phyloP scores from a whole-genome alignment of 1,140 invertebrate genomes.

The Cotesia vestalis region DNA sequence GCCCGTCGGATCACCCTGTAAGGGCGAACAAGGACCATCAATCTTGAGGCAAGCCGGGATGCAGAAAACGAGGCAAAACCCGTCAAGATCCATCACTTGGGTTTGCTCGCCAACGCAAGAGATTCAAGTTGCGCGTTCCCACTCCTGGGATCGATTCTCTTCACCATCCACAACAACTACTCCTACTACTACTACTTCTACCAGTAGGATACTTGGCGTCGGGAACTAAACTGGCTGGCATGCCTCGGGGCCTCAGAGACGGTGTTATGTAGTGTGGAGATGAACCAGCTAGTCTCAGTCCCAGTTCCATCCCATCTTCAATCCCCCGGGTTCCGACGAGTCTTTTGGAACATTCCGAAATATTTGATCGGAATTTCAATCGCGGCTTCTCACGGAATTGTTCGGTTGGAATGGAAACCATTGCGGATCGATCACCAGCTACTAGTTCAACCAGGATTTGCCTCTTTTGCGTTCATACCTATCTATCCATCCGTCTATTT shows the following conservation, averaged over 20 bases:
- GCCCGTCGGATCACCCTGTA: conserved; percentile 23
- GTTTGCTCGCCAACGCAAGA: conserved; percentile 29
- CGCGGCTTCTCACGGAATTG: conserved; percentile 28
- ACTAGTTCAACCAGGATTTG: conserved; percentile 6
- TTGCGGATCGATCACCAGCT: conserved; percentile 22
- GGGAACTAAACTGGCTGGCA: too few species aligned
- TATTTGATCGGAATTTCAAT: conserved; percentile 37
- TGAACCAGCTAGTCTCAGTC: not conserved
- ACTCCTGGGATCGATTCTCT: conserved; percentile 23
- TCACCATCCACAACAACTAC: too few species aligned
- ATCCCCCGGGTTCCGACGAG: conserved; percentile 8
- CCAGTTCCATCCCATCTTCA: not conserved
- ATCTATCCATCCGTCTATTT: not conserved
- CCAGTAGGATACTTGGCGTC: too few species aligned
- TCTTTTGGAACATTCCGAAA: conserved; percentile 33
- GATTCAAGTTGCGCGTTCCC: conserved; percentile 11
- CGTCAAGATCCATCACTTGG: conserved; percentile 43
- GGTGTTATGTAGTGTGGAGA: not conserved
- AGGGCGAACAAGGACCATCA: conserved; percentile 30
- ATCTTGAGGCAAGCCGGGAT: conserved; percentile 34
- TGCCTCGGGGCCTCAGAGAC: too few species aligned
- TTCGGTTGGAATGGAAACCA: conserved; percentile 22
- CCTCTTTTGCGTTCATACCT: not conserved
- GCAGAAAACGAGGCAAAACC: conserved; percentile 39
- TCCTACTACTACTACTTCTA: too few species aligned